These are phyloP conservation scores for Dichetophora obliterata DNA, from an alignment of 2,888 invertebrate genomes.

Conservation along the genomic window DNA sequence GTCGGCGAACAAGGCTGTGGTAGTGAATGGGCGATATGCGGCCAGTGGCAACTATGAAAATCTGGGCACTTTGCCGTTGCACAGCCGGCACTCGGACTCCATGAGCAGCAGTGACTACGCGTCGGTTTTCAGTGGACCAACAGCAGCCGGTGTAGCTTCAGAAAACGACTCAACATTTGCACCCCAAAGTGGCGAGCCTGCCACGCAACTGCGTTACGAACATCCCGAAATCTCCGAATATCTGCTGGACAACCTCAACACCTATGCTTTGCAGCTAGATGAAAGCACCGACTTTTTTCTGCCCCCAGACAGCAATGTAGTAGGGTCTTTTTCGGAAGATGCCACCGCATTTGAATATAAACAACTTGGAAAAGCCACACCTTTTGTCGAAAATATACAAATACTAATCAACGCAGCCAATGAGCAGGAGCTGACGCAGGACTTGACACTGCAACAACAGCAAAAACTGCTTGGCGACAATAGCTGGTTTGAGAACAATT, in stretches of 20 bases:
- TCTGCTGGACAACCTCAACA: slow-evolving; percentile 58
- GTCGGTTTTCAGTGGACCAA: slow-evolving; percentile 67
- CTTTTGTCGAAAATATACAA: slow-evolving; percentile 51
- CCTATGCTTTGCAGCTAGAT: slow-evolving; percentile 52
- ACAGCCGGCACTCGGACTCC: slow-evolving; percentile 60
- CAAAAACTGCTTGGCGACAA: slow-evolving; percentile 41
- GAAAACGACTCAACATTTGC: not conserved
- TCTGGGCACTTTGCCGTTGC: slow-evolving; percentile 56
- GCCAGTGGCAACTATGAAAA: slow-evolving; percentile 57
- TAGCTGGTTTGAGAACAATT: slow-evolving; percentile 22
- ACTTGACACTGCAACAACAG: not conserved
- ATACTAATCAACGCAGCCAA: slow-evolving; percentile 61
- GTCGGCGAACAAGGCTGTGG: slow-evolving; percentile 57
- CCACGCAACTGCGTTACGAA: slow-evolving; percentile 59
- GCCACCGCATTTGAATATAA: slow-evolving; percentile 42
- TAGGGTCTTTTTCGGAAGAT: slow-evolving; percentile 46
- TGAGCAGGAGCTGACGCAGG: not conserved
- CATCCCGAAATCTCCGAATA: slow-evolving; percentile 66
- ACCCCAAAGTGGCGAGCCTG: slow-evolving; percentile 14
- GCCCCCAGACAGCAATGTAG: slow-evolving; percentile 46
- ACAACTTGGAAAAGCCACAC: slow-evolving; percentile 39
- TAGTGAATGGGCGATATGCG: slow-evolving; percentile 23
- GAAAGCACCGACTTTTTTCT: slow-evolving; percentile 54
- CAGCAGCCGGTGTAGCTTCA: slow-evolving; percentile 33
- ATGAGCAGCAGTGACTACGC: slow-evolving; percentile 69